phyloP scores from a whole-genome alignment of 37 sponge, comb jelly and placozoan genomes.

The Dysidea cf. avara region DNA sequence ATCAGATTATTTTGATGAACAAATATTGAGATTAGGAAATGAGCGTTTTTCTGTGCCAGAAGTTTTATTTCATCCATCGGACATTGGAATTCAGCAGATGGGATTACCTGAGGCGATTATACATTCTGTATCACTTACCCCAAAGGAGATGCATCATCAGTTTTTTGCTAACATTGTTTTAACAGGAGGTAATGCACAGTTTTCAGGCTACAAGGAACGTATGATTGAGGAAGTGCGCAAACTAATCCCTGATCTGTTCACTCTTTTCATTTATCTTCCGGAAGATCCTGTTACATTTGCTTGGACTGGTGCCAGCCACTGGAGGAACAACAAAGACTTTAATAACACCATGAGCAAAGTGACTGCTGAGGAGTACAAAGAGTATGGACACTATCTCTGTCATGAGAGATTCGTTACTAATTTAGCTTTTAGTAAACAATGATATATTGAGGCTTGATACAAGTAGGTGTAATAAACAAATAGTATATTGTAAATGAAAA shows the following conservation, averaged over 20 bases:
- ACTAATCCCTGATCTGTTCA: slow-evolving; percentile 59
- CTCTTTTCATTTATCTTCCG: slow-evolving; percentile 54
- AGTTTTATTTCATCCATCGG: slow-evolving; percentile 92
- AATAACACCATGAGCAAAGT: slow-evolving; percentile 41
- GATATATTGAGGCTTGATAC: no score
- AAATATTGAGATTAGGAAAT: slow-evolving; percentile 58
- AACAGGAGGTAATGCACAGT: slow-evolving; percentile 85
- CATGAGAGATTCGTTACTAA: slow-evolving; percentile 48
- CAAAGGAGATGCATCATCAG: slow-evolving; percentile 82
- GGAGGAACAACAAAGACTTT: no score
- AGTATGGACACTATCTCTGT: slow-evolving; percentile 72
- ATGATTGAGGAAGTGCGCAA: slow-evolving; percentile 71
- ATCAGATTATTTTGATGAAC: no score
- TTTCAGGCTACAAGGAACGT: slow-evolving; percentile 77
- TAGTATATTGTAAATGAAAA: no score
- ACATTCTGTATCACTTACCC: slow-evolving; percentile 74
- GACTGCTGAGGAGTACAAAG: slow-evolving; percentile 71
- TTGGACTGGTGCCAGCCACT: slow-evolving; percentile 59
- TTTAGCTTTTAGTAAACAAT: no score
- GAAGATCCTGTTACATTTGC: slow-evolving; percentile 63
- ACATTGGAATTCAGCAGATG: slow-evolving; percentile 93
- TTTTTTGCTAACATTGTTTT: slow-evolving; percentile 88
- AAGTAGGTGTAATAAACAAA: no score
- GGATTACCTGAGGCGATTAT: slow-evolving; percentile 90
- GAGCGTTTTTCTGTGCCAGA: slow-evolving; percentile 95